These are phyloP conservation scores for Campopleginae sp. DNA, from an alignment of 2,888 invertebrate species.

Conservation along the genomic window DNA sequence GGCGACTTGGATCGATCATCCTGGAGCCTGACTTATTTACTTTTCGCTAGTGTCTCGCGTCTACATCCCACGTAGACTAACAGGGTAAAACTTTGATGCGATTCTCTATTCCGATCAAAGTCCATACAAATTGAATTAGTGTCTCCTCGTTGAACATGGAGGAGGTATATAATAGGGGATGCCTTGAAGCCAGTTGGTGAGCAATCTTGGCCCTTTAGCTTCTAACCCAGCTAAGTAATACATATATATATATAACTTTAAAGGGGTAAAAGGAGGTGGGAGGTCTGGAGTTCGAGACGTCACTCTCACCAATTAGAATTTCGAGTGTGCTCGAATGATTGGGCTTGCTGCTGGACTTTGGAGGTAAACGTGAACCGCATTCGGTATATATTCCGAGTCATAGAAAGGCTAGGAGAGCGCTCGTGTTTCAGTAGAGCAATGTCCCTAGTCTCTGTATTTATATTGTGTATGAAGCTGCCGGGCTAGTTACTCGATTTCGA, in stretches of 20 bases:
- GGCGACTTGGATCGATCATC: constrained; percentile 46
- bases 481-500: constrained; percentile 16
- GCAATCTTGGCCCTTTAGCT: constrained; percentile 28
- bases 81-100: constrained; percentile 51
- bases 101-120: constrained; percentile 61
- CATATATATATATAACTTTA: constrained; percentile 12
- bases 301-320: constrained; percentile 40
- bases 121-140: constrained; percentile 59
- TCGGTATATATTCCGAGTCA: neutral
- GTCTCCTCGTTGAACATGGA: constrained; percentile 49
- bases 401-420: neutral
- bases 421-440: neutral
- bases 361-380: neutral
- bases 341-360: constrained; percentile 7
- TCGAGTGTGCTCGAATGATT: constrained; percentile 40
- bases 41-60: constrained; percentile 37
- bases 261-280: neutral
- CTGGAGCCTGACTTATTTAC: constrained; percentile 41
- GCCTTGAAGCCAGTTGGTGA: constrained; percentile 26
- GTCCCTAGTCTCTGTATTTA: neutral
- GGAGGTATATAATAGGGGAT: constrained; percentile 7
- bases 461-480: constrained; percentile 6
- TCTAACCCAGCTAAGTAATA: neutral
- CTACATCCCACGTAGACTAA: constrained; percentile 13
- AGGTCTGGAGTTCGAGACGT: constrained; percentile 1